Evolutionary conservation across 2,888 invertebrate species (phyloP).

Genomic region (Conomelus anceps): DNA sequence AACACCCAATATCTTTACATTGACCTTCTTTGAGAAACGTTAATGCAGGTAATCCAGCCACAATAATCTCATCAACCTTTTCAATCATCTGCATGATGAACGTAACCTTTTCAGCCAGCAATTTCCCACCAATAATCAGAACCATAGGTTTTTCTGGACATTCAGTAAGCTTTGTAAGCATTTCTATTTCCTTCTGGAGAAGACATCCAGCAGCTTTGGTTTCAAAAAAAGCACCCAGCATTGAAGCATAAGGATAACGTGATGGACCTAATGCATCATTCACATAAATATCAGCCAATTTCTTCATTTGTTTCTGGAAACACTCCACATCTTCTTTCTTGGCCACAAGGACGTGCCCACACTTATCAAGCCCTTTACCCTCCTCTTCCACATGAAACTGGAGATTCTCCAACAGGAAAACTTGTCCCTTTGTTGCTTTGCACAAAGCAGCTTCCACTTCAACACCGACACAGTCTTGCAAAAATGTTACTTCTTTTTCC

Average conservation of each 20-base stretch:
- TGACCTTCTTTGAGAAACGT: slow-evolving; percentile 92
- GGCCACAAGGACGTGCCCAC: slow-evolving; percentile 87
- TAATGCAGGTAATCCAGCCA: slow-evolving; percentile 99
- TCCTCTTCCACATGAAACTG: slow-evolving; percentile 96
- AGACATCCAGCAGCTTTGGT: slow-evolving; percentile 90
- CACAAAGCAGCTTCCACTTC: slow-evolving; percentile 87
- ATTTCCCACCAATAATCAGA: slow-evolving; percentile 81
- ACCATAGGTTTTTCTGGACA: slow-evolving; percentile 67
- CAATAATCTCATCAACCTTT: slow-evolving; percentile 99
- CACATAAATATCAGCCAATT: slow-evolving; percentile 92
- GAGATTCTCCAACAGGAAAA: slow-evolving; percentile 92
- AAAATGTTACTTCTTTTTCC: slow-evolving; percentile 62
- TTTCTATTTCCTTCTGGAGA: slow-evolving; percentile 93
- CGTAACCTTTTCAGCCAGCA: slow-evolving; percentile 98
- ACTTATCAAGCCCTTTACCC: slow-evolving; percentile 88
- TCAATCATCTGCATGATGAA: slow-evolving; percentile 95
- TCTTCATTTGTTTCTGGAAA: slow-evolving; percentile 82
- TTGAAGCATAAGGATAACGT: slow-evolving; percentile 84
- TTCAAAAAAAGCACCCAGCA: slow-evolving; percentile 93
- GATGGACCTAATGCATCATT: slow-evolving; percentile 99
- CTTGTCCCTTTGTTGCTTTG: slow-evolving; percentile 74
- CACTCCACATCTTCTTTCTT: slow-evolving; percentile 71
- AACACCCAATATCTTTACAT: slow-evolving; percentile 88
- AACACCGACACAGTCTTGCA: slow-evolving; percentile 88
- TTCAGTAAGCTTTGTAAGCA: slow-evolving; percentile 95